phyloP scores from a whole-genome alignment of 2,113 vertebrate genomes.

The Cinclus cinclus region DNA sequence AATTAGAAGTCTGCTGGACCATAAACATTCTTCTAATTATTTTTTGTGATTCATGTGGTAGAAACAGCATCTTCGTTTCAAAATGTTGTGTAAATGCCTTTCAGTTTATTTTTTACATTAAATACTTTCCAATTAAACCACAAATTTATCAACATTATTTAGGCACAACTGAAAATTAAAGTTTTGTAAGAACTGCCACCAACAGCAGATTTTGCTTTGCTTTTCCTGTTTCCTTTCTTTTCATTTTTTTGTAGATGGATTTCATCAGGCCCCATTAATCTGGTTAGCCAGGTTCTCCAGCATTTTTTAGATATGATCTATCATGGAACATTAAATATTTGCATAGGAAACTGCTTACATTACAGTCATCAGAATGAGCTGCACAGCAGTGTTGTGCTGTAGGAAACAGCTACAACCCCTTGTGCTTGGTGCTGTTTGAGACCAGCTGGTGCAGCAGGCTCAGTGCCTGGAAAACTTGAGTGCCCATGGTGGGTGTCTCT shows the following conservation, averaged over 20 bases:
- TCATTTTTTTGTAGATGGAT: background rate
- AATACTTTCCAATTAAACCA: background rate
- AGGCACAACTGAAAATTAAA: background rate
- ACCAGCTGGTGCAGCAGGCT: background rate
- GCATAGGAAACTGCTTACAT: background rate
- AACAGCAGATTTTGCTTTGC: slow-evolving; percentile 40
- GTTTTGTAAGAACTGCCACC: background rate
- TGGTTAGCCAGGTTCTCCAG: slow-evolving; percentile 59
- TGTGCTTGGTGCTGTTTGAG: background rate
- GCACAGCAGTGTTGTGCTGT: background rate
- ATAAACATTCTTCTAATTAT: slow-evolving; percentile 51
- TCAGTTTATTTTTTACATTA: slow-evolving; percentile 25
- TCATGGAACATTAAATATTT: slow-evolving; percentile 54
- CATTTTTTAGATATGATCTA: slow-evolving; percentile 65
- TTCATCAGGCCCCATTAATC: slow-evolving; percentile 18
- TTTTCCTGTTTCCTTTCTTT: slow-evolving; percentile 32
- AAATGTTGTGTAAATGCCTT: background rate
- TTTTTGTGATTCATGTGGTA: slow-evolving; percentile 57
- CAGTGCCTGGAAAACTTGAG: background rate
- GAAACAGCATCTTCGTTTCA: slow-evolving; percentile 40
- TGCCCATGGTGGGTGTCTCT: background rate
- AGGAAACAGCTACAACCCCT: background rate
- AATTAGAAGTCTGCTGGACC: slow-evolving; percentile 21
- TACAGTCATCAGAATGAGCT: background rate
- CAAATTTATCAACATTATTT: slow-evolving; percentile 10